Evolutionary conservation across 2,797 vertebrate genomes (phyloP).

Genomic region (Hemibagrus guttatus): DNA sequence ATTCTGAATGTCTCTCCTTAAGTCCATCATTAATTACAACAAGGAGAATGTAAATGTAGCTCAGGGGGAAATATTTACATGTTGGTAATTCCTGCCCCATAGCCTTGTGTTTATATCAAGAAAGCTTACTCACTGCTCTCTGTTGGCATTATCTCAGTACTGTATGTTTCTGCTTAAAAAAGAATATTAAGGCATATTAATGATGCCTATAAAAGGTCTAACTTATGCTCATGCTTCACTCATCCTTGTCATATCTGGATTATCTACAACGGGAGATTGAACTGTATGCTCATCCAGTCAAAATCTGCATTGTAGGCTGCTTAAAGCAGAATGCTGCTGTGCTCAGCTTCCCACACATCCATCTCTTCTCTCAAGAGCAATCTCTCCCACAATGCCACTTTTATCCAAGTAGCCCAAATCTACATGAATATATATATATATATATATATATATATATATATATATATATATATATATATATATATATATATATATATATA

Average conservation of each 20-base stretch:
- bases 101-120: not conserved
- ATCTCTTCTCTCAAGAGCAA: not conserved
- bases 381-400: conserved; percentile 4
- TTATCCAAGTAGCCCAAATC: not conserved
- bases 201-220: not conserved
- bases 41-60: not conserved
- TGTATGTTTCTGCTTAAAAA: not conserved
- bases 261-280: not conserved
- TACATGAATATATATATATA: not conserved
- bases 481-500: no score
- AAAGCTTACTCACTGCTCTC: not conserved
- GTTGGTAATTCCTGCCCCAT: not conserved
- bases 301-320: not conserved
- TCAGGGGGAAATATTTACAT: not conserved
- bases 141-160: not conserved
- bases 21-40: not conserved
- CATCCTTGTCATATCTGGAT: not conserved
- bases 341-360: conserved; percentile 6
- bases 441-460: no score
- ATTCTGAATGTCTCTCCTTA: conserved; percentile 35
- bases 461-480: no score
- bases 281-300: not conserved
- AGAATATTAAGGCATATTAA: not conserved
- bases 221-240: not conserved
- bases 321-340: not conserved